phyloP scores from a whole-genome alignment of 2,888 invertebrate species.

The Mechanitis messenoides region DNA sequence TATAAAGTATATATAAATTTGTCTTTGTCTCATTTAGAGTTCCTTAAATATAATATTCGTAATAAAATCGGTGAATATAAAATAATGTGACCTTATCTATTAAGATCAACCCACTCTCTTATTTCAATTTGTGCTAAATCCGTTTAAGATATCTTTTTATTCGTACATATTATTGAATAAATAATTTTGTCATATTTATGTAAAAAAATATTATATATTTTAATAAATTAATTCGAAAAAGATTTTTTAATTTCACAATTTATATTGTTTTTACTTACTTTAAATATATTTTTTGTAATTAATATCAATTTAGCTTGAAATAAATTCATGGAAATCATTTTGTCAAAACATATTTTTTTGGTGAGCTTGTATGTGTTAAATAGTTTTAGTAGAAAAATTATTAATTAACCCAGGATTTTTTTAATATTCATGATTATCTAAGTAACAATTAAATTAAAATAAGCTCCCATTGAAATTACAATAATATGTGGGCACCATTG shows the following conservation, averaged over 20 bases:
- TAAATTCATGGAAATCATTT: too few species aligned
- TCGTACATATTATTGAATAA: too few species aligned
- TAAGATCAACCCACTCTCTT: conserved; percentile 49
- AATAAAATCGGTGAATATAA: conserved; percentile 17
- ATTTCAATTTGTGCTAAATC: conserved; percentile 45
- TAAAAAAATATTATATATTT: too few species aligned
- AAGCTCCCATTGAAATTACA: conserved; percentile 20
- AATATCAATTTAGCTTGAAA: too few species aligned
- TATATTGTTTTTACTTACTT: too few species aligned
- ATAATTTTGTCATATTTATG: too few species aligned
- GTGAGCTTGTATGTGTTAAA: too few species aligned
- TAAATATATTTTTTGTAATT: too few species aligned
- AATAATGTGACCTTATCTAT: conserved; percentile 49
- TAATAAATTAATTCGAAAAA: too few species aligned
- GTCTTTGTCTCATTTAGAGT: conserved; percentile 11
- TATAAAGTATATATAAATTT: conserved; percentile 18
- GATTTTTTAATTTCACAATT: too few species aligned
- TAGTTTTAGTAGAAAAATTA: too few species aligned
- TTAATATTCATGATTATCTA: conserved; percentile 15
- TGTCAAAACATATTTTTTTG: too few species aligned
- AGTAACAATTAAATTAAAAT: background rate
- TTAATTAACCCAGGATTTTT: background rate
- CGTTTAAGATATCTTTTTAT: conserved; percentile 43
- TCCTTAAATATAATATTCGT: conserved; percentile 8
- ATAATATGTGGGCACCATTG: conserved; percentile 60